Conservation (phyloP, 1,140 invertebrate genomes). For the Batillaria attramentaria region DNA sequence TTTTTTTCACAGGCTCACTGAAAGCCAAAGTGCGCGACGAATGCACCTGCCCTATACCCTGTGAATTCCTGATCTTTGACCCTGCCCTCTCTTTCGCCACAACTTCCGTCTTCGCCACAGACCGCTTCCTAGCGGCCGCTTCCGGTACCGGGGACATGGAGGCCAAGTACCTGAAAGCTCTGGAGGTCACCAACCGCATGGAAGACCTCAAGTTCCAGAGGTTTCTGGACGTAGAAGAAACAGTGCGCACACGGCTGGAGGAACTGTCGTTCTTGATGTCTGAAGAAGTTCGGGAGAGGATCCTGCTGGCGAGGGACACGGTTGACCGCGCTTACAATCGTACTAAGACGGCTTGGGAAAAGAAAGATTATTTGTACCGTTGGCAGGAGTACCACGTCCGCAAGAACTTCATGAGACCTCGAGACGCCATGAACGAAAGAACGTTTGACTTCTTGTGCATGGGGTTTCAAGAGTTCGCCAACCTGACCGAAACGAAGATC, state of each 20-base stretch:
- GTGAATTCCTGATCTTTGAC: slow-evolving; percentile 49
- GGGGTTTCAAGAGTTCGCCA: slow-evolving; percentile 39
- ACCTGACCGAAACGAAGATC: slow-evolving; percentile 17
- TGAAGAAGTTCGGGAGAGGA: slow-evolving; percentile 27
- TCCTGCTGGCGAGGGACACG: slow-evolving; percentile 31
- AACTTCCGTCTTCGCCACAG: slow-evolving; percentile 49
- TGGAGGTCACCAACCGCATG: slow-evolving; percentile 48
- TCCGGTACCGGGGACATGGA: slow-evolving; percentile 23
- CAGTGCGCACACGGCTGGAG: slow-evolving; percentile 20
- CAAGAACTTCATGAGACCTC: slow-evolving; percentile 52
- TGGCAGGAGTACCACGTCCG: slow-evolving; percentile 51
- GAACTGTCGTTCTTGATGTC: slow-evolving; percentile 35
- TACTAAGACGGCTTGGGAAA: slow-evolving; percentile 29
- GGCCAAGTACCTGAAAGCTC: slow-evolving; percentile 37
- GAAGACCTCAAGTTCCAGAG: slow-evolving; percentile 37
- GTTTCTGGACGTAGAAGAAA: slow-evolving; percentile 28
- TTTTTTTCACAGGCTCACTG: slow-evolving; percentile 29
- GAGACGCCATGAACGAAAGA: slow-evolving; percentile 59
- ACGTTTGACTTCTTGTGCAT: slow-evolving; percentile 47
- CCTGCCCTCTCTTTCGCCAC: slow-evolving; percentile 54
- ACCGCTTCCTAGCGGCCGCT: slow-evolving; percentile 34
- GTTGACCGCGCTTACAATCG: slow-evolving; percentile 25
- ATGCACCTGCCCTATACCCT: slow-evolving; percentile 55
- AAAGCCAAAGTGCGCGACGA: slow-evolving; percentile 30
- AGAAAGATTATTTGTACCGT: slow-evolving; percentile 42